These are phyloP conservation scores for Gasterosteus aculeatus DNA, from an alignment of 2,113 vertebrate species.

Conservation along the genomic window DNA sequence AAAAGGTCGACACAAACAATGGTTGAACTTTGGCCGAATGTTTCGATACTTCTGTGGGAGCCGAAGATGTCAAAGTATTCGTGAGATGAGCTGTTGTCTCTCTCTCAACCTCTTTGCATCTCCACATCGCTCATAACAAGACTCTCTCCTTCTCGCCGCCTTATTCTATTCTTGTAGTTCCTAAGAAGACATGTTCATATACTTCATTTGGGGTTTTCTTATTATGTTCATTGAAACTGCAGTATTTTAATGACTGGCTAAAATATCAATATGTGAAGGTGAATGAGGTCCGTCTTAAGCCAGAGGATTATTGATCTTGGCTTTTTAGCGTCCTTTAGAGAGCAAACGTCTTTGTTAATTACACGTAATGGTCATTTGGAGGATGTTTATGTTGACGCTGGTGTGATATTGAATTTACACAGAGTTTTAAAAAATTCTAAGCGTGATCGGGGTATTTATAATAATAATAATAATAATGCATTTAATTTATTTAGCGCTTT, in stretches of 20 bases:
- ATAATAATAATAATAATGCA: no score
- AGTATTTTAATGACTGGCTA: background rate
- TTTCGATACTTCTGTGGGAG: conserved; percentile 30
- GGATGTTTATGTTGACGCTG: background rate
- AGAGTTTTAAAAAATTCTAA: background rate
- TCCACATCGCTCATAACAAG: background rate
- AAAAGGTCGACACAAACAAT: conserved; percentile 33
- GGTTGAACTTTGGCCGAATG: conserved; percentile 44
- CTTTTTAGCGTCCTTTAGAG: background rate
- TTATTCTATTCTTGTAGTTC: background rate
- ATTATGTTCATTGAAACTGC: background rate
- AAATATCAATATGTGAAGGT: background rate
- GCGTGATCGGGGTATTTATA: no score
- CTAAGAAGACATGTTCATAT: background rate
- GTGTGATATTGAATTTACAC: background rate
- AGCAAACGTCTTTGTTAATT: background rate
- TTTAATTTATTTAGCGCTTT: no score
- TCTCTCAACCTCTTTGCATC: background rate
- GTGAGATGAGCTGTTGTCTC: background rate
- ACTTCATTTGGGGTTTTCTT: background rate
- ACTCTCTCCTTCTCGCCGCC: background rate
- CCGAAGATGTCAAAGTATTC: conserved; percentile 26
- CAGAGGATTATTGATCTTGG: background rate
- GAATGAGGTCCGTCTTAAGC: background rate
- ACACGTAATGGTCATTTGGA: background rate